A percentile compares a stretch with the other conserved stretches of the same genome.
These are phyloP conservation scores for Centruroides vittatus DNA, from an alignment of 1,140 invertebrate genomes.

Conservation along the genomic window DNA sequence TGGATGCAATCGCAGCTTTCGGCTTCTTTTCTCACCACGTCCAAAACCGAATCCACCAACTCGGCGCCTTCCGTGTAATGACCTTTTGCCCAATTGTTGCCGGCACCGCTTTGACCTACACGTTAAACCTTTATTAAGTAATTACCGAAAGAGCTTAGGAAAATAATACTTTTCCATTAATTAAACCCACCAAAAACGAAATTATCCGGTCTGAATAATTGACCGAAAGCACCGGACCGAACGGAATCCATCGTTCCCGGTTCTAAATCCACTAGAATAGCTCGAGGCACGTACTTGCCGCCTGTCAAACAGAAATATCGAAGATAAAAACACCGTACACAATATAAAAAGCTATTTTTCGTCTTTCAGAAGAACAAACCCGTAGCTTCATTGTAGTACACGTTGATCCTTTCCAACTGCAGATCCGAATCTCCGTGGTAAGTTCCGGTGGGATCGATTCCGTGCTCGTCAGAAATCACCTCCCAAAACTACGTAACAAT, in stretches of 20 bases:
- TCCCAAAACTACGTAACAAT: too few species aligned
- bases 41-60: too few species aligned
- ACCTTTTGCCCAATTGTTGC: too few species aligned
- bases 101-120: conserved; percentile 21
- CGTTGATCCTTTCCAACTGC: conserved; percentile 24
- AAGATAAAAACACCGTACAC: too few species aligned
- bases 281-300: conserved; percentile 76
- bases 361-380: conserved; percentile 56
- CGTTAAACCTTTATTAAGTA: too few species aligned
- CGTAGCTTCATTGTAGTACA: conserved; percentile 41
- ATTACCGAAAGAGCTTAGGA: too few species aligned
- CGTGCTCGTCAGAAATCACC: conserved; percentile 29
- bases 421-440: conserved; percentile 34
- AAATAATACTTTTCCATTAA: conserved; percentile 46
- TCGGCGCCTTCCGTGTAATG: too few species aligned
- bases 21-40: too few species aligned
- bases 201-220: conserved; percentile 31
- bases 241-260: conserved; percentile 92
- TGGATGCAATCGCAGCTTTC: too few species aligned
- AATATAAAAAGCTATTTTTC: too few species aligned
- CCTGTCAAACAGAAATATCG: conserved; percentile 30
- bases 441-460: conserved; percentile 35
- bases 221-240: conserved; percentile 65
- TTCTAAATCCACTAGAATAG: conserved; percentile 80
- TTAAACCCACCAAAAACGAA: conserved; percentile 77